Evolutionary conservation across 2,888 invertebrate genomes (phyloP).

Genomic region (Acronicta psi): DNA sequence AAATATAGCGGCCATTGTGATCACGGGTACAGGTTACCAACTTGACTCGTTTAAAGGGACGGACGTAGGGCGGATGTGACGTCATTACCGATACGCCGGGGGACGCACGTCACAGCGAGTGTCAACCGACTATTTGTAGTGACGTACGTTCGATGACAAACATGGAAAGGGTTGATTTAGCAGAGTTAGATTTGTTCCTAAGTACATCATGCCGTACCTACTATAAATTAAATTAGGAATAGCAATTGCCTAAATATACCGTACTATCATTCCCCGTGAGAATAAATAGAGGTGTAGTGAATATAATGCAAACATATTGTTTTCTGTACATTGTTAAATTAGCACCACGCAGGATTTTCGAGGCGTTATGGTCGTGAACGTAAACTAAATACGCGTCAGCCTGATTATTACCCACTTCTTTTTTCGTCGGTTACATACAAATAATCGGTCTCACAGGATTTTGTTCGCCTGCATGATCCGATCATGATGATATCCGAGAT

Average conservation of each 20-base stretch:
- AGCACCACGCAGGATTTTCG: background rate
- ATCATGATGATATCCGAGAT: too few relatives aligned
- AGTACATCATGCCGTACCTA: too few relatives aligned
- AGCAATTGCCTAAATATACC: background rate
- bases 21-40: conserved; percentile 17
- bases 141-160: conserved; percentile 55
- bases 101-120: conserved; percentile 54
- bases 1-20: conserved; percentile 34
- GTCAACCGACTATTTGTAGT: conserved; percentile 33
- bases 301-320: background rate
- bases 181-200: conserved; percentile 1
- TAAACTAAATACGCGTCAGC: too few relatives aligned
- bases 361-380: background rate
- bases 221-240: background rate
- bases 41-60: conserved; percentile 32
- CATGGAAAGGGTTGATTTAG: conserved; percentile 24
- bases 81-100: conserved; percentile 66
- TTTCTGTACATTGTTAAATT: background rate
- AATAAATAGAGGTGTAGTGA: too few relatives aligned
- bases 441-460: too few relatives aligned
- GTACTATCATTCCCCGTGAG: too few relatives aligned
- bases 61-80: conserved; percentile 66
- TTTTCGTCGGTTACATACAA: too few relatives aligned
- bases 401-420: too few relatives aligned
- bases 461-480: too few relatives aligned